Conservation (phyloP, 2,113 vertebrate species). For the Rhinolophus ferrumequinum region DNA sequence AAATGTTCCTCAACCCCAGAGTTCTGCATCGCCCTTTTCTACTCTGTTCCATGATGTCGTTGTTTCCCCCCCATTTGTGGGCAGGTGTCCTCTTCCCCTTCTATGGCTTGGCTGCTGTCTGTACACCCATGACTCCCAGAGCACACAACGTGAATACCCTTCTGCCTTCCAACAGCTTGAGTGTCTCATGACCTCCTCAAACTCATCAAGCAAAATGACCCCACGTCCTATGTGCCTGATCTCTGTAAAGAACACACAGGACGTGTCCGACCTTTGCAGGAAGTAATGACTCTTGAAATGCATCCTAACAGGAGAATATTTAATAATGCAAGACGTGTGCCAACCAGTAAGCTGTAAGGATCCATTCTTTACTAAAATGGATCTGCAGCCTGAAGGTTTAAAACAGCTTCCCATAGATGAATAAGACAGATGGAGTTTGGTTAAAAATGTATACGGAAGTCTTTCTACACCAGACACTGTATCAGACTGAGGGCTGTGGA, state of each 20-base stretch:
- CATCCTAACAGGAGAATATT: no score
- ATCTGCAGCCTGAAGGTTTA: no score
- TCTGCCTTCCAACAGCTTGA: neutral
- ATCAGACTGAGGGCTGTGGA: neutral
- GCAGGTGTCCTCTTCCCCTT: neutral
- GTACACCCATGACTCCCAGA: no score
- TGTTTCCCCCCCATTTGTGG: no score
- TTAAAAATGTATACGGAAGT: neutral
- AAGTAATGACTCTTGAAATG: no score
- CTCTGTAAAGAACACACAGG: neutral
- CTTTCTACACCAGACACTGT: neutral
- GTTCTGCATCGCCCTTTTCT: neutral
- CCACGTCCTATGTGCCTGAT: neutral
- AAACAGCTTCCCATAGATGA: no score
- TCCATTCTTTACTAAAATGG: no score
- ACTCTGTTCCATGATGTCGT: no score
- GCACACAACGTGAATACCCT: fast-evolving
- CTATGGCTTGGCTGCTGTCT: neutral
- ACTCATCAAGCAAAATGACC: neutral
- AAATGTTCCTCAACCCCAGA: neutral
- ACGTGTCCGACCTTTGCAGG: no score
- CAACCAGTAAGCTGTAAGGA: no score
- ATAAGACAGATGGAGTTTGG: no score
- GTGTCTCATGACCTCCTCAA: neutral
- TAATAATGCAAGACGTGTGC: no score